These are phyloP conservation scores for Mustela nigripes DNA, from an alignment of 2,113 vertebrate species.

Conservation along the genomic window DNA sequence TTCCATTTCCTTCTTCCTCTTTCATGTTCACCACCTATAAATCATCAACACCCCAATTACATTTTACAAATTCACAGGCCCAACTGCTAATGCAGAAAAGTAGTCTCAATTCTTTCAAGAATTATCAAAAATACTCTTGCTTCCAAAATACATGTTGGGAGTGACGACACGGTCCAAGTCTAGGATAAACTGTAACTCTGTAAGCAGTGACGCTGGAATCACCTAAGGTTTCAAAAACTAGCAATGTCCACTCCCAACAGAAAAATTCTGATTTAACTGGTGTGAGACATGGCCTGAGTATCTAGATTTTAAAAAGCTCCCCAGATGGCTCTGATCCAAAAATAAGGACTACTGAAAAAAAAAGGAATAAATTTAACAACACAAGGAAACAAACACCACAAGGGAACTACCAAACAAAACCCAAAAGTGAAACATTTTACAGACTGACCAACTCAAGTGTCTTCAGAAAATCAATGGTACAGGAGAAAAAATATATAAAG, in stretches of 20 bases:
- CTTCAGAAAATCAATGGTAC: background rate
- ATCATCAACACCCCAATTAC: background rate
- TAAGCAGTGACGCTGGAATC: background rate
- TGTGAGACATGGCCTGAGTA: background rate
- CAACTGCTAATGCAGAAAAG: background rate
- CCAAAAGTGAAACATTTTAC: background rate
- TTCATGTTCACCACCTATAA: background rate
- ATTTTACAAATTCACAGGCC: background rate
- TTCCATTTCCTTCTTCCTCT: background rate
- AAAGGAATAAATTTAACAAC: background rate
- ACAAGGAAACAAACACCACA: background rate
- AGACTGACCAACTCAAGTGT: background rate
- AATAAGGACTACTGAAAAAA: background rate
- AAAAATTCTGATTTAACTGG: background rate
- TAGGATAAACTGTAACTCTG: background rate
- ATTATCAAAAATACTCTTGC: conserved; percentile 27
- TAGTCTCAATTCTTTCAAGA: background rate
- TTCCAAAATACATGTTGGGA: background rate
- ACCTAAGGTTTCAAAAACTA: background rate
- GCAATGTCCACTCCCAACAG: background rate
- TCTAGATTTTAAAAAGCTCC: background rate
- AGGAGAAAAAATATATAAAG: background rate
- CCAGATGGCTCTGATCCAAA: background rate
- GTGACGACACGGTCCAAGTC: background rate
- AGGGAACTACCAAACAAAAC: conserved; percentile 17